Evolutionary conservation across 2,113 vertebrate genomes (phyloP).

Genomic region (Furnarius figulus): DNA sequence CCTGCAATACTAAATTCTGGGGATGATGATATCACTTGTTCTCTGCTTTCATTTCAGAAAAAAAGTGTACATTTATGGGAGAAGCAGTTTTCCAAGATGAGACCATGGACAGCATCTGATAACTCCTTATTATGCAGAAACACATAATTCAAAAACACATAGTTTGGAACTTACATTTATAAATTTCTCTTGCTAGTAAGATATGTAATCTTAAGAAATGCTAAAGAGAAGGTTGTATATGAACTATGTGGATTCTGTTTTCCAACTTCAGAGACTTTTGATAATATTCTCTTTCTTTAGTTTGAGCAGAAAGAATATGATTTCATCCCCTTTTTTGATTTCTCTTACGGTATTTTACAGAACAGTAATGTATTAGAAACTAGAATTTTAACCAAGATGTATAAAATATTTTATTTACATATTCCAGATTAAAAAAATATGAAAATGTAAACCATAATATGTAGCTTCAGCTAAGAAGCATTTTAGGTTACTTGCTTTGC

Average conservation of each 20-base stretch:
- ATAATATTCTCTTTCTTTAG: neutral
- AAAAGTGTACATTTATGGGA: neutral
- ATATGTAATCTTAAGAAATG: neutral
- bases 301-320: neutral
- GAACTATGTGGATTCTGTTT: neutral
- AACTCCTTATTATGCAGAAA: neutral
- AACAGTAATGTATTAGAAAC: neutral
- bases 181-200: neutral
- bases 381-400: neutral
- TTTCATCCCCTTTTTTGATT: neutral
- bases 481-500: neutral
- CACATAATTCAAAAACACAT: neutral
- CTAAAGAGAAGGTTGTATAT: neutral
- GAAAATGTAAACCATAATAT: neutral
- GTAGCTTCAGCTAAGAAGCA: neutral
- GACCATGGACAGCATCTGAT: neutral
- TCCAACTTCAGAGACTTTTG: neutral
- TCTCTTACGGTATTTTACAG: neutral
- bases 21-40: neutral
- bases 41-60: neutral
- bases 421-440: neutral
- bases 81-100: neutral
- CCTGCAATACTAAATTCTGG: neutral
- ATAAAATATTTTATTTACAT: neutral
- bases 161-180: neutral